Evolutionary conservation across 2,113 vertebrate genomes (phyloP).

Genomic region (Noctilio leporinus): DNA sequence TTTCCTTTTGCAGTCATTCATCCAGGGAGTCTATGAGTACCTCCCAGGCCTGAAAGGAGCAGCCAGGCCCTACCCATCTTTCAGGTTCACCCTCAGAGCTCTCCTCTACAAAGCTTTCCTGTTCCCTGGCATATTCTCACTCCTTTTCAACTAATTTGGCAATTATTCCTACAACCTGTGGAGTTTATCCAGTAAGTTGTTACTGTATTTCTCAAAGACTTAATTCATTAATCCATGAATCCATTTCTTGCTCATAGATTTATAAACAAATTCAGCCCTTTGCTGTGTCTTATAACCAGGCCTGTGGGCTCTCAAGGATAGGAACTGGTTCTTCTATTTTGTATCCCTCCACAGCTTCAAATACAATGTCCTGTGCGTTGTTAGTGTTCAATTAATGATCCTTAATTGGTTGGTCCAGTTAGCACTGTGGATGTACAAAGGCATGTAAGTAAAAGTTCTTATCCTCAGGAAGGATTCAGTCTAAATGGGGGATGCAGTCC

Average conservation of each 20-base stretch:
- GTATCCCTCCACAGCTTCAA: background rate
- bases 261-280: background rate
- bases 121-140: background rate
- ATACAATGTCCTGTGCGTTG: background rate
- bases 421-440: background rate
- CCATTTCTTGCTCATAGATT: background rate
- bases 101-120: background rate
- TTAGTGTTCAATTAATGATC: background rate
- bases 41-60: background rate
- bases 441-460: background rate
- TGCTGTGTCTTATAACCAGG: background rate
- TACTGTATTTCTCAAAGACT: background rate
- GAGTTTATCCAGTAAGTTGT: background rate
- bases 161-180: background rate
- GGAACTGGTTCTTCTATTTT: background rate
- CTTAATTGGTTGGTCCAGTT: background rate
- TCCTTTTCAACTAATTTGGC: background rate
- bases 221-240: background rate
- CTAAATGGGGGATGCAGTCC: background rate
- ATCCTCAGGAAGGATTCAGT: background rate
- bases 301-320: background rate
- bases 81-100: background rate
- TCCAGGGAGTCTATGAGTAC: background rate
- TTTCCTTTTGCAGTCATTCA: background rate
- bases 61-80: background rate